Evolutionary conservation across 2,797 vertebrate genomes (phyloP).

Genomic region (Tiaroga cobitis): DNA sequence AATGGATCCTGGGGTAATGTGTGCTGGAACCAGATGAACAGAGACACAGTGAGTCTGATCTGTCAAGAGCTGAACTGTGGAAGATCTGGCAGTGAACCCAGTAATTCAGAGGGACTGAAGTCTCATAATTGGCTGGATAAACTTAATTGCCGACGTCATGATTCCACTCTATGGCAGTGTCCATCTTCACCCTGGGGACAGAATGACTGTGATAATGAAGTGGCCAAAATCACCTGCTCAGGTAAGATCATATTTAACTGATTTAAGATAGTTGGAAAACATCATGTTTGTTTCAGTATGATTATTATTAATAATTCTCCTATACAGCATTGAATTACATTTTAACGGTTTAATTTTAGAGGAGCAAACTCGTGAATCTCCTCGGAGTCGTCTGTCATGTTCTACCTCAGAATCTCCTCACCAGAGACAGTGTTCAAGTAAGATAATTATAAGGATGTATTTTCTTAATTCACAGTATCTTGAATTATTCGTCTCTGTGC

Average conservation of each 20-base stretch:
- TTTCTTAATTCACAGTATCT: not conserved
- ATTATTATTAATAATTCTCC: no score
- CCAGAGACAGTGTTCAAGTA: slow-evolving; percentile 28
- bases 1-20: no score
- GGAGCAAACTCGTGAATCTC: not conserved
- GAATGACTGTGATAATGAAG: no score
- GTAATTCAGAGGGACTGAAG: not conserved
- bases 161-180: slow-evolving; percentile 54
- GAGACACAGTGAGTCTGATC: no score
- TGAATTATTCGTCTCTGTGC: not conserved
- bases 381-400: not conserved
- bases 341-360: not conserved
- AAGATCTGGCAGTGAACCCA: no score
- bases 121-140: slow-evolving; percentile 22
- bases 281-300: not conserved
- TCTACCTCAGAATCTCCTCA: not conserved
- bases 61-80: no score
- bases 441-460: not conserved
- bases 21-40: rapidly evolving
- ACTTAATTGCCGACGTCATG: slow-evolving; percentile 24
- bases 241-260: not conserved
- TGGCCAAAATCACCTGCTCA: slow-evolving; percentile 38
- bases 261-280: not conserved
- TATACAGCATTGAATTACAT: no score
- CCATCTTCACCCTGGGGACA: slow-evolving; percentile 47